Evolutionary conservation across 53 echinoderm and acorn worm genomes (phyloP).

Genomic region (Paracentrotus lividus): DNA sequence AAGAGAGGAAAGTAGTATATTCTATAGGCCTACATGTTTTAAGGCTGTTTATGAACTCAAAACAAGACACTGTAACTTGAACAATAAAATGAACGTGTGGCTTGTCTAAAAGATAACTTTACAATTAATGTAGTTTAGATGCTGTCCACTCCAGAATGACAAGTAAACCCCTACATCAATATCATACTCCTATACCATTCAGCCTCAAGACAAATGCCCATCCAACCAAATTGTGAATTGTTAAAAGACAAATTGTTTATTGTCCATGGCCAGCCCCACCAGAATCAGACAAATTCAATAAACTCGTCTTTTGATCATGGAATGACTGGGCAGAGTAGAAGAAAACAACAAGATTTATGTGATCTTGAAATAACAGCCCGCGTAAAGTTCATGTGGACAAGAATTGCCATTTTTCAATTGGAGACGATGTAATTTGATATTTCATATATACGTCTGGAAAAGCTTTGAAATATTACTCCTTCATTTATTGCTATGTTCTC

Average conservation of each 20-base stretch:
- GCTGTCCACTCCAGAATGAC: constrained; percentile 20
- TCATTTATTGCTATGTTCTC: constrained; percentile 33
- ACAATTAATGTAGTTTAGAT: constrained; percentile 9
- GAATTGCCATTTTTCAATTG: constrained; percentile 55
- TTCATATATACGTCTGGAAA: constrained; percentile 50
- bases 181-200: not conserved
- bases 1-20: too few relatives aligned
- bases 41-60: not conserved
- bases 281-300: constrained; percentile 72
- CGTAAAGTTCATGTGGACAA: constrained; percentile 46
- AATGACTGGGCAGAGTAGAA: constrained; percentile 6
- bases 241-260: constrained; percentile 76
- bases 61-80: not conserved
- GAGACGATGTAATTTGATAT: constrained; percentile 55
- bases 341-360: constrained; percentile 57
- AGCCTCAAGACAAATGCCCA: constrained; percentile 58
- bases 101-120: not conserved
- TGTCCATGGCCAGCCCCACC: constrained; percentile 55
- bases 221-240: constrained; percentile 70
- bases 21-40: too few relatives aligned
- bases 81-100: not conserved
- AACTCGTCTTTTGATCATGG: constrained; percentile 44
- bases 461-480: constrained; percentile 45
- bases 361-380: constrained; percentile 38
- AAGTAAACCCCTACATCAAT: constrained; percentile 54